phyloP scores from a whole-genome alignment of 2,113 vertebrate genomes.

The Carettochelys insculpta region DNA sequence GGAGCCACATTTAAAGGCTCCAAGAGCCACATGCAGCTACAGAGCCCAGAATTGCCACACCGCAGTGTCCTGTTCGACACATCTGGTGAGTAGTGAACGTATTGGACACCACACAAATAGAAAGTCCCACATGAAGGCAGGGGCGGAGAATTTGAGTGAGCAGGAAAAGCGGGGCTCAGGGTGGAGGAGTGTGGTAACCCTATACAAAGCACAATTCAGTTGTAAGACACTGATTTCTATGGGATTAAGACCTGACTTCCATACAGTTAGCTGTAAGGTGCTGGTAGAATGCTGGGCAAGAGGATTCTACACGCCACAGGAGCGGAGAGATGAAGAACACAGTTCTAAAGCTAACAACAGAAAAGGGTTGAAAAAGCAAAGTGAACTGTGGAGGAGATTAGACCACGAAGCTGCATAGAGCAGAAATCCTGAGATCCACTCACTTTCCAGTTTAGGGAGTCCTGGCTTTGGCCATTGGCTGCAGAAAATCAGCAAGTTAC shows the following conservation, averaged over 20 bases:
- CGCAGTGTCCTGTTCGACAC: too few species aligned
- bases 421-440: neutral
- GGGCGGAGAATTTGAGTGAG: fast-evolving
- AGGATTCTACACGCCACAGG: fast-evolving
- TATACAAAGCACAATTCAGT: neutral
- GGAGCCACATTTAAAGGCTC: too few species aligned
- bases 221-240: neutral
- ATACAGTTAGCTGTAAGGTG: neutral
- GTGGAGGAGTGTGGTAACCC: neutral
- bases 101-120: too few species aligned
- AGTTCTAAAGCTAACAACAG: neutral
- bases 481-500: neutral
- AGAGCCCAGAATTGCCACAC: too few species aligned
- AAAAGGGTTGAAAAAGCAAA: neutral
- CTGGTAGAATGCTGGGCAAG: neutral
- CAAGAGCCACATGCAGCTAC: too few species aligned
- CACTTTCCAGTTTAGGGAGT: neutral
- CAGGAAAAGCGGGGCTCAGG: neutral
- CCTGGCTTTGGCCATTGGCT: neutral
- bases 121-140: neutral
- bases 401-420: neutral
- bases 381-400: fast-evolving
- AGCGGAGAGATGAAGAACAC: neutral
- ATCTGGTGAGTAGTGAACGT: too few species aligned
- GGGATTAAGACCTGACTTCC: neutral